phyloP scores from a whole-genome alignment of 2,888 invertebrate genomes.

The Tetrapedia diversipes region DNA sequence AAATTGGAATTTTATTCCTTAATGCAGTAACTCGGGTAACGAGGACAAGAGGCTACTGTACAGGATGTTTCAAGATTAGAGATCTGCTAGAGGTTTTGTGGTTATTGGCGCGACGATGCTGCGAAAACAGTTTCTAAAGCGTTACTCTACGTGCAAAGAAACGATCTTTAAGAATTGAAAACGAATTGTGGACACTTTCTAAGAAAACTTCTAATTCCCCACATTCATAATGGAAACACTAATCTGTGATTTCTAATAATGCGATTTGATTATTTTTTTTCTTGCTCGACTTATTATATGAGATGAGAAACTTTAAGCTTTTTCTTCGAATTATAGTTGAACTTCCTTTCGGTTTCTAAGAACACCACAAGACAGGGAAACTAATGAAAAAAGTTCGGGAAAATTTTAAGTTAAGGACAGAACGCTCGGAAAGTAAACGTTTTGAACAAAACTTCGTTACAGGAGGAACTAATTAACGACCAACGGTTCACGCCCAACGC shows the following conservation, averaged over 20 bases:
- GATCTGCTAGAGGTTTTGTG: no score
- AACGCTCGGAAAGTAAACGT: background rate
- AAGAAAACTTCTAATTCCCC: background rate
- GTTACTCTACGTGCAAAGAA: no score
- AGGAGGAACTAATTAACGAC: background rate
- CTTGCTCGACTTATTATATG: no score
- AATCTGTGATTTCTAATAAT: no score
- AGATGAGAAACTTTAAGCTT: background rate
- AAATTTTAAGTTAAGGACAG: background rate
- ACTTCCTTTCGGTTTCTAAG: background rate
- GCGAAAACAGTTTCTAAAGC: no score
- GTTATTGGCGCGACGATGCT: no score
- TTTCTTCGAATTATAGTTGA: background rate
- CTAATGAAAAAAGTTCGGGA: constrained; percentile 36
- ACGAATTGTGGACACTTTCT: no score
- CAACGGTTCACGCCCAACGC: background rate
- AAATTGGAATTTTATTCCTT: no score
- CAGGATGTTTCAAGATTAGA: background rate
- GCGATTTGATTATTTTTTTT: no score
- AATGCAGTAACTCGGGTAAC: no score
- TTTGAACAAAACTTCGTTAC: background rate
- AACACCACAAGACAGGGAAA: background rate
- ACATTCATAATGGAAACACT: background rate
- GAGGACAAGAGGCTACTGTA: no score
- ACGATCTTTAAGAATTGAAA: no score